Conservation (phyloP, 2,113 vertebrate genomes). For the Hemiscyllium ocellatum region DNA sequence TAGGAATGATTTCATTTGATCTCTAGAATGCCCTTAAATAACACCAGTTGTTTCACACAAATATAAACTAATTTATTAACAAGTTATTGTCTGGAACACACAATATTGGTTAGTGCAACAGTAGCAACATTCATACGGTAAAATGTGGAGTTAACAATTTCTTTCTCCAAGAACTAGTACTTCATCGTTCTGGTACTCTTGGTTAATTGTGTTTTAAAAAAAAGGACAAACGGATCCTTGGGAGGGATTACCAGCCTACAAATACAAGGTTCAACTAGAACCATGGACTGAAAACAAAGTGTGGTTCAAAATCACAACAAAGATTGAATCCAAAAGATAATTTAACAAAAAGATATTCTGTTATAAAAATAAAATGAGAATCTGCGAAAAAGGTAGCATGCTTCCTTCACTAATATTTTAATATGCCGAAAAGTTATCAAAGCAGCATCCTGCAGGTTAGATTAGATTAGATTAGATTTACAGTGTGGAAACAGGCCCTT, state of each 20-base stretch:
- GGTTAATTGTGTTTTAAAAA: background rate
- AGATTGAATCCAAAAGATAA: background rate
- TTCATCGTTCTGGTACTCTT: no score
- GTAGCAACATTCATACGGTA: background rate
- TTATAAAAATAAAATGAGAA: no score
- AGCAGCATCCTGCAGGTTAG: background rate
- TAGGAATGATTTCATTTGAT: background rate
- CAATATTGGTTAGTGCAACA: background rate
- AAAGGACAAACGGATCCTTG: background rate
- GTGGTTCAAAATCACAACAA: background rate
- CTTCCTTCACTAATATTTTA: background rate
- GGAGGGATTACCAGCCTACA: background rate
- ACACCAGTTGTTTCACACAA: background rate
- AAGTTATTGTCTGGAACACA: background rate
- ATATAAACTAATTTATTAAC: background rate
- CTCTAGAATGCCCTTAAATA: background rate
- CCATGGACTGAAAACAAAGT: background rate
- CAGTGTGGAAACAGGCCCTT: no score
- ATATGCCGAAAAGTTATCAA: background rate
- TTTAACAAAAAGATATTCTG: background rate
- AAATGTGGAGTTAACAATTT: background rate
- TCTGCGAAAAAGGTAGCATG: background rate
- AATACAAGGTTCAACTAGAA: background rate
- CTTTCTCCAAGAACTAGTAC: background rate
- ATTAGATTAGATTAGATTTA: no score